phyloP scores from a whole-genome alignment of 2,888 invertebrate genomes.

The Hipparchia sbordonii region DNA sequence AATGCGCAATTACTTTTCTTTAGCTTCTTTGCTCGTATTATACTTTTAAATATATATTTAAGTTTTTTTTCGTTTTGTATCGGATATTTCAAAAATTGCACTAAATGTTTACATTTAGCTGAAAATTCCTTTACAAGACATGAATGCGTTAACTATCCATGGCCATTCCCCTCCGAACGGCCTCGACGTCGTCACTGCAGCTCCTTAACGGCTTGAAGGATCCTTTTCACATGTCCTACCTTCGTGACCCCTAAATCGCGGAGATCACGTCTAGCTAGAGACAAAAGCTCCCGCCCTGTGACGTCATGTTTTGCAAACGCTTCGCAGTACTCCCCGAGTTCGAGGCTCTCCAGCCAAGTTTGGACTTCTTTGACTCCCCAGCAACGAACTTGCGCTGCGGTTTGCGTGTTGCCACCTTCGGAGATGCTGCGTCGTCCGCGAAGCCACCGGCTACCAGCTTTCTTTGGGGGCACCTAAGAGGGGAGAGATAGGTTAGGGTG shows the following conservation, averaged over 20 bases:
- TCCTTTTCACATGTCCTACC: constrained; percentile 97
- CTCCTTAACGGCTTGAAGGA: constrained; percentile 96
- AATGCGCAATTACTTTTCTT: too few relatives aligned
- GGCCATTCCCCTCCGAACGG: constrained; percentile 79
- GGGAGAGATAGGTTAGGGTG: constrained; percentile 45
- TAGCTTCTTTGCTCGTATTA: too few relatives aligned
- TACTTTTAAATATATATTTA: not conserved
- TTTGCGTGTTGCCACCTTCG: constrained; percentile 52
- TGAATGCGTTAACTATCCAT: constrained; percentile 45
- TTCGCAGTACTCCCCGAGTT: constrained; percentile 95
- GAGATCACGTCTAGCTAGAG: constrained; percentile 92
- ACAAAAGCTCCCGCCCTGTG: constrained; percentile 93
- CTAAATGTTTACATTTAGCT: not conserved
- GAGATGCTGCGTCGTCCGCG: constrained; percentile 71
- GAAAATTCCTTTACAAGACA: constrained; percentile 5
- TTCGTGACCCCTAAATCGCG: constrained; percentile 97
- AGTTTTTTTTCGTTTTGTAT: too few relatives aligned
- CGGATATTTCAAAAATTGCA: too few relatives aligned
- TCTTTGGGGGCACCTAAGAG: constrained; percentile 67
- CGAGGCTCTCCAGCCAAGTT: constrained; percentile 94
- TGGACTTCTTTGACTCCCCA: constrained; percentile 97
- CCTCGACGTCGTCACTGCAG: constrained; percentile 77
- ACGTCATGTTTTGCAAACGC: constrained; percentile 96
- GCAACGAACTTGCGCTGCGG: constrained; percentile 62
- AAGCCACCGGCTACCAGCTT: constrained; percentile 65